phyloP scores from a whole-genome alignment of 2,113 vertebrate genomes.

The Corapipo altera region DNA sequence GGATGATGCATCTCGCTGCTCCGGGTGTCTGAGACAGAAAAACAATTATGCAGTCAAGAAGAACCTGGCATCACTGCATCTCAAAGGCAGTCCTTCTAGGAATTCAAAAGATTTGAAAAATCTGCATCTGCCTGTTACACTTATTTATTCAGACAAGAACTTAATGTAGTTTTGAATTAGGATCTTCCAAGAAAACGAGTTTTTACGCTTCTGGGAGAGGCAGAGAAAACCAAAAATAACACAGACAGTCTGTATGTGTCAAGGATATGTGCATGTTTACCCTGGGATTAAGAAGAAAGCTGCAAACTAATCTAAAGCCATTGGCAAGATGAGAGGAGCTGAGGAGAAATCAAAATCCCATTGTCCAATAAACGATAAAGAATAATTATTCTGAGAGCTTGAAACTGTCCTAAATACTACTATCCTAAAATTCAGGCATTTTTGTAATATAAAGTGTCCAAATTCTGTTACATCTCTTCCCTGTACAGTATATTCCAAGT shows the following conservation, averaged over 20 bases:
- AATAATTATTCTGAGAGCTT: neutral
- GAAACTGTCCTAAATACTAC: neutral
- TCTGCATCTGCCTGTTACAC: neutral
- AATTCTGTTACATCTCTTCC: neutral
- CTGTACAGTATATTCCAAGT: neutral
- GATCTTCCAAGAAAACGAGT: neutral
- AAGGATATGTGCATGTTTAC: neutral
- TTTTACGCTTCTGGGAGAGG: neutral
- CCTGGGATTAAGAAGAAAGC: neutral
- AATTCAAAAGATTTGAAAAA: neutral
- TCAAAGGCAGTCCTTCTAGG: neutral
- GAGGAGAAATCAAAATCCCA: neutral
- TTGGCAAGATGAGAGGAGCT: neutral
- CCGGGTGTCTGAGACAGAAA: neutral
- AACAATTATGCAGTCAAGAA: slow-evolving; percentile 21
- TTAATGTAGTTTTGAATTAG: neutral
- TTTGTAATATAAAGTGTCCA: neutral
- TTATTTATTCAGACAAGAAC: slow-evolving; percentile 20
- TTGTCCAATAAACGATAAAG: neutral
- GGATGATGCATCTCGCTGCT: slow-evolving; percentile 1
- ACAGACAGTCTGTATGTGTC: neutral
- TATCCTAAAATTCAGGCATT: neutral
- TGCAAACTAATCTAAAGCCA: neutral
- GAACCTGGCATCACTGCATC: neutral
- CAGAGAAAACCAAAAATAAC: neutral